Percentiles rank a stretch among this genome's conserved stretches.
phyloP scores from a whole-genome alignment of 2,797 vertebrate species.

The Tenualosa thibaudeaui region DNA sequence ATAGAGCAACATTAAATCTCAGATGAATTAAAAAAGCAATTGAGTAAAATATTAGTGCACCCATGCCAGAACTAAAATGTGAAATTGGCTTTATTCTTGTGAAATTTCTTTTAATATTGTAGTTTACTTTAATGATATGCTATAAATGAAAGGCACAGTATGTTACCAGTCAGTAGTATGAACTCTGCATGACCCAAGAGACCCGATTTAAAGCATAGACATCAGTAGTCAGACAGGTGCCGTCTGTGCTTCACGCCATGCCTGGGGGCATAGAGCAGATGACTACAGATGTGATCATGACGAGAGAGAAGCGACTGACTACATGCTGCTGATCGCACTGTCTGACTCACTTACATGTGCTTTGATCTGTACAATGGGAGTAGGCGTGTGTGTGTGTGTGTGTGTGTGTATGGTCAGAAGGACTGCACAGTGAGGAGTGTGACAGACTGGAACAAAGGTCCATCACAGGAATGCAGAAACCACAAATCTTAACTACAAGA shows the following conservation, averaged over 20 bases:
- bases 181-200: neutral
- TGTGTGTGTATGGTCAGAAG: conserved; percentile 6
- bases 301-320: neutral
- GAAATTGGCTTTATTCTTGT: neutral
- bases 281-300: neutral
- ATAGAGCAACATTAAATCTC: neutral
- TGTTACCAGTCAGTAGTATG: neutral
- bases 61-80: neutral
- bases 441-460: neutral
- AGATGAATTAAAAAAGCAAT: too few species aligned
- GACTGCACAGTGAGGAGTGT: neutral
- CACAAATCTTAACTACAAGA: neutral
- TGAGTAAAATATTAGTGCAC: too few species aligned
- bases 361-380: neutral
- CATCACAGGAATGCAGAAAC: neutral
- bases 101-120: neutral
- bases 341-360: neutral
- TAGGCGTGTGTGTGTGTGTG: neutral
- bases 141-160: neutral
- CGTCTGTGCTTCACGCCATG: neutral
- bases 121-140: neutral
- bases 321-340: neutral
- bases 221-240: conserved; percentile 11
- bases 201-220: neutral
- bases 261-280: neutral